A percentile compares a stretch with the other conserved stretches of the same genome.
Evolutionary conservation across 2,797 vertebrate species (phyloP).

Genomic region (Anguilla obscura): DNA sequence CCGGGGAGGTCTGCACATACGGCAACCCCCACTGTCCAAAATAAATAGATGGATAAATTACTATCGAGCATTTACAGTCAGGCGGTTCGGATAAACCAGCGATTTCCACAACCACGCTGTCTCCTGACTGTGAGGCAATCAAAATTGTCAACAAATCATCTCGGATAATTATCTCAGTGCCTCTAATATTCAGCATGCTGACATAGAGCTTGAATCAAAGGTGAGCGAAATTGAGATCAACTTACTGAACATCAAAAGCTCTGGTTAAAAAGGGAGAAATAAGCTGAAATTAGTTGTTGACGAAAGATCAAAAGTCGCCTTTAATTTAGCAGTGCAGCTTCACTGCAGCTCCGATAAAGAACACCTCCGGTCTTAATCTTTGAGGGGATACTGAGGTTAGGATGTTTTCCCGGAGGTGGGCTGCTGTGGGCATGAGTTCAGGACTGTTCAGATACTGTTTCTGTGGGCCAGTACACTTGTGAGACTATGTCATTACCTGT

Average conservation of each 20-base stretch:
- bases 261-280: conserved; percentile 3
- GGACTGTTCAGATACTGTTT: neutral
- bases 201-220: conserved; percentile 20
- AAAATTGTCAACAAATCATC: neutral
- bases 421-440: neutral
- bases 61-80: no score
- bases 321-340: neutral
- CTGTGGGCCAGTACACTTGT: neutral
- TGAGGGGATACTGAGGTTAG: no score
- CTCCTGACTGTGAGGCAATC: neutral
- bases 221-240: neutral
- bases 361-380: conserved; percentile 7
- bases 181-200: conserved; percentile 9
- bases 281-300: conserved; percentile 29
- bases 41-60: neutral
- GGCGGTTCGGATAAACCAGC: neutral
- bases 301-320: conserved; percentile 32
- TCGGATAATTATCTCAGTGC: conserved; percentile 1
- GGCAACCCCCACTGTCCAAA: neutral
- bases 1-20: neutral
- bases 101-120: neutral
- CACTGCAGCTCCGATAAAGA: no score
- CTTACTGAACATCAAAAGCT: conserved; percentile 12
- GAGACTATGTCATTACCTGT: neutral
- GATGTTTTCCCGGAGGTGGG: neutral